phyloP scores from a whole-genome alignment of 2,797 vertebrate species.

The Pipistrellus nathusii region DNA sequence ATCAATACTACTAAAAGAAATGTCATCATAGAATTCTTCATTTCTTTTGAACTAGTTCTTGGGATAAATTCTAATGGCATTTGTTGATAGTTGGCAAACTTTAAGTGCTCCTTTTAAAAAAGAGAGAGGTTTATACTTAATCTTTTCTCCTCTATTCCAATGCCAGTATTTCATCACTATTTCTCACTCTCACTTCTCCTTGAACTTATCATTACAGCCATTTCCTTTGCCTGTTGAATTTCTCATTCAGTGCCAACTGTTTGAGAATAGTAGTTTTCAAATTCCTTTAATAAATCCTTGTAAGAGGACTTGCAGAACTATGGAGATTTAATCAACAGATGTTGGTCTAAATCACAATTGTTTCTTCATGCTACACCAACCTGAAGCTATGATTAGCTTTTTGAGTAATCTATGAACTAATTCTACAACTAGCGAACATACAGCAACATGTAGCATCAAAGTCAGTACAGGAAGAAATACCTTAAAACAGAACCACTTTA shows the following conservation, averaged over 20 bases:
- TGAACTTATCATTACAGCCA: background rate
- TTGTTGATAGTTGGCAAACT: constrained; percentile 33
- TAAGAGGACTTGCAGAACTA: constrained; percentile 47
- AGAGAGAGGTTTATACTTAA: constrained; percentile 63
- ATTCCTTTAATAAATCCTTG: constrained; percentile 53
- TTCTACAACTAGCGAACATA: background rate
- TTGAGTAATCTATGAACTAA: background rate
- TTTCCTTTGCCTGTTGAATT: constrained; percentile 55
- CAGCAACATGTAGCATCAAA: constrained; percentile 2
- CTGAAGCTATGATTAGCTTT: background rate
- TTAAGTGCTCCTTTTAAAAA: constrained; percentile 56
- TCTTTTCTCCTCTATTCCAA: constrained; percentile 42
- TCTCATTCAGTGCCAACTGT: constrained; percentile 26
- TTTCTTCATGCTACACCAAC: background rate
- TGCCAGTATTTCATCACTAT: constrained; percentile 24
- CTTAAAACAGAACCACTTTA: constrained; percentile 62
- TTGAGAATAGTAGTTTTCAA: constrained; percentile 21
- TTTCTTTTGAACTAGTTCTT: constrained; percentile 53
- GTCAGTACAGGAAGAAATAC: background rate
- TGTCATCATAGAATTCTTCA: constrained; percentile 11
- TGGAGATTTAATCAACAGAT: constrained; percentile 35
- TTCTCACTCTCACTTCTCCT: constrained; percentile 44
- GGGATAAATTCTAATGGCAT: background rate
- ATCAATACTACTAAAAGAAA: constrained; percentile 35
- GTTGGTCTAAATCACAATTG: constrained; percentile 32